These are phyloP conservation scores for Nephrotoma flavescens DNA, from an alignment of 2,888 invertebrate genomes.

Conservation along the genomic window DNA sequence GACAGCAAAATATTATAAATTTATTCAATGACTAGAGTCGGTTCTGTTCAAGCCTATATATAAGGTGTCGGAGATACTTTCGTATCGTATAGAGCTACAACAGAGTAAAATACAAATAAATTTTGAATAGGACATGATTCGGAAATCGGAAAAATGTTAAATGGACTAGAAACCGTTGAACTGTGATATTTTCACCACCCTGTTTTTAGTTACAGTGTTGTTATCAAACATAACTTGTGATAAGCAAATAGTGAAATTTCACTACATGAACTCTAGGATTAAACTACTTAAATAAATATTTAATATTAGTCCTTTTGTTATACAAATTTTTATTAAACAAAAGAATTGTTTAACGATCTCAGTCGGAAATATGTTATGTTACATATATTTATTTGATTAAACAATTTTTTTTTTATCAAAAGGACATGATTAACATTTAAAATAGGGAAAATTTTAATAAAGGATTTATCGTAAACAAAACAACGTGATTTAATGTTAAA, in stretches of 20 bases:
- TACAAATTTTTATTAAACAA: neutral
- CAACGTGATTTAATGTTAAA: neutral
- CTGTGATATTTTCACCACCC: neutral
- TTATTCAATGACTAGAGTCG: neutral
- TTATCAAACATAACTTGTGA: neutral
- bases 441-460: neutral
- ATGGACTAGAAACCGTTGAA: neutral
- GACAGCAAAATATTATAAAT: neutral
- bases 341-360: neutral
- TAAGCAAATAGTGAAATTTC: neutral
- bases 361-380: neutral
- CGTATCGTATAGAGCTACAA: too few relatives aligned
- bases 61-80: too few relatives aligned
- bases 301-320: neutral
- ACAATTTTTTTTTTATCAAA: neutral
- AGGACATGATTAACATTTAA: neutral
- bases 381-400: neutral
- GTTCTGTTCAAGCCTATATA: neutral
- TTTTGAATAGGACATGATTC: too few relatives aligned
- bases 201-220: neutral
- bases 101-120: too few relatives aligned
- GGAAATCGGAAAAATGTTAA: neutral
- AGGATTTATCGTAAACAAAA: neutral
- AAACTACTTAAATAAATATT: neutral
- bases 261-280: neutral